Conservation (phyloP, 2,113 vertebrate genomes). For the Odocoileus virginianus region DNA sequence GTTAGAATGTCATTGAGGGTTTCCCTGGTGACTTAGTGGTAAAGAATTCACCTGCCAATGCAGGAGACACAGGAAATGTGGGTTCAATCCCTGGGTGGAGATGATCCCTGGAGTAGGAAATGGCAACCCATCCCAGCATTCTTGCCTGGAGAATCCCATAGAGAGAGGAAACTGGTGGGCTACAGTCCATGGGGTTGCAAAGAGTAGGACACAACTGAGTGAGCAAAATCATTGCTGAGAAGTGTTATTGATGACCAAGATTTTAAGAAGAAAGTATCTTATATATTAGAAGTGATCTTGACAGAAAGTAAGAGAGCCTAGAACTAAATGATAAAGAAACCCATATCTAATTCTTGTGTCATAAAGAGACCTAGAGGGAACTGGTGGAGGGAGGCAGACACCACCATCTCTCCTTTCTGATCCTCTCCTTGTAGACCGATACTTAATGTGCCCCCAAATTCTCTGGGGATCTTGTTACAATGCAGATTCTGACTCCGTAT, state of each 20-base stretch:
- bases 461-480: not conserved
- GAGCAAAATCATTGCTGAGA: not conserved
- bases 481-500: not conserved
- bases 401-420: not conserved
- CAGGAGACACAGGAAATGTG: no score
- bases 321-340: not conserved
- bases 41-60: no score
- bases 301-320: not conserved
- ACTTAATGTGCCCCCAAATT: accelerated
- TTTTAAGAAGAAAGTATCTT: not conserved
- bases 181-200: not conserved
- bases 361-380: not conserved
- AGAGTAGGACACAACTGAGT: accelerated
- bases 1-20: not conserved
- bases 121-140: not conserved
- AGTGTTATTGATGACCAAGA: not conserved
- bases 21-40: no score
- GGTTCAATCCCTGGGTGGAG: no score
- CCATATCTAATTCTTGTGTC: not conserved
- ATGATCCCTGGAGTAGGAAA: not conserved
- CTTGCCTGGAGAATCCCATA: not conserved
- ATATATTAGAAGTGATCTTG: not conserved
- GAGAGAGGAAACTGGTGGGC: not conserved
- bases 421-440: not conserved
- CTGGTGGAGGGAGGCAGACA: not conserved